Evolutionary conservation across 2,797 vertebrate species (phyloP).

Genomic region (Melanotaenia pygmaea): DNA sequence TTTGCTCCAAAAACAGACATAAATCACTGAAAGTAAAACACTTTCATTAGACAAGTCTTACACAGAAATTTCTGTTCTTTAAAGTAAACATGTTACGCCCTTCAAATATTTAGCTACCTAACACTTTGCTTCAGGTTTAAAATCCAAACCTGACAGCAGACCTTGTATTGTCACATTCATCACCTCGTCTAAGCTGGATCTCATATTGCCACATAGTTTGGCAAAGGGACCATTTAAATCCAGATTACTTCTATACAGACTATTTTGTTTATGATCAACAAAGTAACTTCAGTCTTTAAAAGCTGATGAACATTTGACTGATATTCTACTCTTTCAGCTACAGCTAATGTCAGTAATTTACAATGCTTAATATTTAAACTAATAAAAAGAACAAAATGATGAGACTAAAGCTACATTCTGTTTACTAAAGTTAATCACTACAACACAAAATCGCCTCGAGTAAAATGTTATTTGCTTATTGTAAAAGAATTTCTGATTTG

Average conservation of each 20-base stretch:
- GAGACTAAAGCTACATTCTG: background rate
- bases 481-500: background rate
- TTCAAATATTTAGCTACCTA: too few species aligned
- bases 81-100: too few species aligned
- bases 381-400: background rate
- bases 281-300: too few species aligned
- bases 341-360: background rate
- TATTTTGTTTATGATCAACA: too few species aligned
- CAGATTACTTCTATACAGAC: background rate
- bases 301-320: background rate
- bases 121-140: too few species aligned
- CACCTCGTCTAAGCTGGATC: too few species aligned
- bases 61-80: too few species aligned
- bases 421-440: background rate
- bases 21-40: too few species aligned
- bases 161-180: too few species aligned
- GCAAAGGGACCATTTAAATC: background rate
- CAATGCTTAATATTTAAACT: background rate
- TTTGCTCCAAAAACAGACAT: background rate
- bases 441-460: background rate
- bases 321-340: slow-evolving; percentile 3
- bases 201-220: background rate
- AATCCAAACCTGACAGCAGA: too few species aligned
- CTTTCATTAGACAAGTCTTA: too few species aligned
- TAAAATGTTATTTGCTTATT: background rate